These are phyloP conservation scores for Epinephelus coioides DNA, from an alignment of 2,797 vertebrate genomes.

Conservation along the genomic window DNA sequence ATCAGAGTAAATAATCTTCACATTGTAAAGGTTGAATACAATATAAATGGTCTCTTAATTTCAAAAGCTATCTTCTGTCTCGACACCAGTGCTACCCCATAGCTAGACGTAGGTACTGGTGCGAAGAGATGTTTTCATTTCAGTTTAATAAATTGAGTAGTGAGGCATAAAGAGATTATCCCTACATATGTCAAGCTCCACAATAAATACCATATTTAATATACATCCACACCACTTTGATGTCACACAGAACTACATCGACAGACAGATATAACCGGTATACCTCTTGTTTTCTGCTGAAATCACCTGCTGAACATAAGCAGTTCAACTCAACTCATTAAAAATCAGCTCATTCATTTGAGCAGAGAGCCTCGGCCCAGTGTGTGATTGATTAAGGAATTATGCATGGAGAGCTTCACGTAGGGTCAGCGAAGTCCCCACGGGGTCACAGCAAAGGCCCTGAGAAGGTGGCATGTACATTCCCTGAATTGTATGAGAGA, in stretches of 20 bases:
- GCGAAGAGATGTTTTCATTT: slow-evolving; percentile 41
- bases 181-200: slow-evolving; percentile 32
- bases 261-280: slow-evolving; percentile 66
- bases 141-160: slow-evolving; percentile 13
- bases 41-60: slow-evolving; percentile 11
- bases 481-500: slow-evolving; percentile 44
- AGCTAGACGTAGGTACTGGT: slow-evolving; percentile 38
- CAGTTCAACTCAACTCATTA: slow-evolving; percentile 31
- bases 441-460: slow-evolving; percentile 29
- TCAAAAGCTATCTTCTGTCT: slow-evolving; percentile 35
- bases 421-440: slow-evolving; percentile 40
- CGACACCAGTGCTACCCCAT: slow-evolving; percentile 23
- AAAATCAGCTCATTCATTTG: slow-evolving; percentile 9
- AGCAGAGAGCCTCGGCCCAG: slow-evolving; percentile 20
- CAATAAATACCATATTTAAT: slow-evolving; percentile 22
- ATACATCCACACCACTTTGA: slow-evolving; percentile 43
- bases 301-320: slow-evolving; percentile 53
- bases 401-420: slow-evolving; percentile 33
- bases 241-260: slow-evolving; percentile 48
- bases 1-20: slow-evolving; percentile 12
- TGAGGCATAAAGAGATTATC: slow-evolving; percentile 45
- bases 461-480: slow-evolving; percentile 52
- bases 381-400: slow-evolving; percentile 29
- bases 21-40: slow-evolving; percentile 28
- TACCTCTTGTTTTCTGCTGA: slow-evolving; percentile 77